phyloP scores from a whole-genome alignment of 2,888 invertebrate genomes.

The Drosophila anomalata region DNA sequence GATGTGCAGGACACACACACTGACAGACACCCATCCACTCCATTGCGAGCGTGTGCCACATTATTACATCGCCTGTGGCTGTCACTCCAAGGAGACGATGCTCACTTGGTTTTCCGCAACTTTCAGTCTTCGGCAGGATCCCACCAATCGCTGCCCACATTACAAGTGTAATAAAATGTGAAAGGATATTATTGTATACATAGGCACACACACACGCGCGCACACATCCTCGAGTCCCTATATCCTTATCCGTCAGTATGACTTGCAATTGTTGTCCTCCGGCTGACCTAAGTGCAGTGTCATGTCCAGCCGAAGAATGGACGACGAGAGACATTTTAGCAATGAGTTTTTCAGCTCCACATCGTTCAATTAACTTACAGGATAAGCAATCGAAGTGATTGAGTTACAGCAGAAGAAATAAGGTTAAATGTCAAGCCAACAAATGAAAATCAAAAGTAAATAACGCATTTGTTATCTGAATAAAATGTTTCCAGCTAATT shows the following conservation, averaged over 20 bases:
- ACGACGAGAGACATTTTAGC: conserved; percentile 12
- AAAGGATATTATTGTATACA: conserved; percentile 71
- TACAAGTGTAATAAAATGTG: conserved; percentile 78
- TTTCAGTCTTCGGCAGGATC: conserved; percentile 1
- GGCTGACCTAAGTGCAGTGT: conserved; percentile 37
- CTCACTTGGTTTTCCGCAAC: conserved; percentile 36
- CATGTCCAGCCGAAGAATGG: conserved; percentile 34
- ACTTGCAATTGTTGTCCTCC: conserved; percentile 39
- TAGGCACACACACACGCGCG: conserved; percentile 16
- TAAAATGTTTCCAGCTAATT: neutral
- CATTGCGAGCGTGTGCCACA: conserved; percentile 58
- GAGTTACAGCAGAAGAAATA: conserved; percentile 6
- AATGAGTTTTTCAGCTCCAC: conserved; percentile 8
- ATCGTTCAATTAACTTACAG: conserved; percentile 27
- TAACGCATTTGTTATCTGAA: neutral
- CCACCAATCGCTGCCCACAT: conserved; percentile 68
- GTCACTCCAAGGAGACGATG: conserved; percentile 43
- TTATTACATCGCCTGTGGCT: conserved; percentile 66
- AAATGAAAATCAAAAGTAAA: conserved; percentile 3
- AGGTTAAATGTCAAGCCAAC: conserved; percentile 1
- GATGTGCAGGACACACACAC: conserved; percentile 14
- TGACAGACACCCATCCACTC: conserved; percentile 13
- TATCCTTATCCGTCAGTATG: conserved; percentile 9
- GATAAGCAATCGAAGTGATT: conserved; percentile 10
- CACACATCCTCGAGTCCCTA: conserved; percentile 12